phyloP scores from a whole-genome alignment of 2,797 vertebrate genomes.

The Forpus xanthops region DNA sequence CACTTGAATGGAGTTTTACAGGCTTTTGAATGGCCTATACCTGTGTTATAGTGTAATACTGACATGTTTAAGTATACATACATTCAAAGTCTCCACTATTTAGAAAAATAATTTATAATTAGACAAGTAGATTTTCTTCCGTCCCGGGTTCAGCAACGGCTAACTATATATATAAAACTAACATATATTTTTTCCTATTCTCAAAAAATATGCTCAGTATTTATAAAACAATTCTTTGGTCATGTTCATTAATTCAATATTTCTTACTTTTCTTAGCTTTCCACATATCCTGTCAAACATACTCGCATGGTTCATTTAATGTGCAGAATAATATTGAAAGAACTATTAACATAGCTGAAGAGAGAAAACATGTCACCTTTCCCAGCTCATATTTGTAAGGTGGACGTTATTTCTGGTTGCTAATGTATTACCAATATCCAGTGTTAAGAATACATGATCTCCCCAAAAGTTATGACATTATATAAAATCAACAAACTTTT shows the following conservation, averaged over 20 bases:
- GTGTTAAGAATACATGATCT: background rate
- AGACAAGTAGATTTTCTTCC: background rate
- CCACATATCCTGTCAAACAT: background rate
- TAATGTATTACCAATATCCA: background rate
- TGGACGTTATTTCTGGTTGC: background rate
- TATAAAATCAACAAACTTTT: background rate
- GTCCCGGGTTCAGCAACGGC: too few relatives aligned
- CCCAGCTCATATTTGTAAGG: background rate
- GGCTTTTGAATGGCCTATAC: background rate
- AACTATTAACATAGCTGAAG: background rate
- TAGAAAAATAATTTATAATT: background rate
- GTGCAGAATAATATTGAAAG: background rate
- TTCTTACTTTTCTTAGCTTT: background rate
- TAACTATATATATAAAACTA: too few relatives aligned
- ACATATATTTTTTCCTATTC: background rate
- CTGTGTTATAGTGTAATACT: background rate
- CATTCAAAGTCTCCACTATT: background rate
- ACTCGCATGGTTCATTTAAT: background rate
- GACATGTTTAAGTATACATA: background rate
- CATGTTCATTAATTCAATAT: background rate
- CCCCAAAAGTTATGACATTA: background rate
- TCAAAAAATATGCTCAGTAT: background rate
- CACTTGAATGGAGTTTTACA: background rate
- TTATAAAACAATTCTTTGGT: background rate
- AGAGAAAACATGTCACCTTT: background rate